Conservation (phyloP, 2,797 vertebrate species). For the Tenualosa ilisha region DNA sequence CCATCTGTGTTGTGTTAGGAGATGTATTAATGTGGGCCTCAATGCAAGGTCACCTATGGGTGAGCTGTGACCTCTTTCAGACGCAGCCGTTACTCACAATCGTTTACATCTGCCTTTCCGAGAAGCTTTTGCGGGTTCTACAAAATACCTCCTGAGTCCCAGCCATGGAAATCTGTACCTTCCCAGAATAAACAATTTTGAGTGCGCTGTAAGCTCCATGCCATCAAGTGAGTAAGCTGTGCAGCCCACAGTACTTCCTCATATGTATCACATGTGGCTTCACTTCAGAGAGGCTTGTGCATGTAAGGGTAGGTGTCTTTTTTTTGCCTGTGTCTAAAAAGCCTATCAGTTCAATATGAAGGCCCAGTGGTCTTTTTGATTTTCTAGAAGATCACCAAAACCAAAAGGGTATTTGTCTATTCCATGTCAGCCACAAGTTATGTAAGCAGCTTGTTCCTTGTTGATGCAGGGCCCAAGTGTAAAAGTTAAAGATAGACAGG, state of each 20-base stretch:
- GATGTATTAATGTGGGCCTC: background rate
- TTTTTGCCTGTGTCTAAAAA: background rate
- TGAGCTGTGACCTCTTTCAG: conserved; percentile 27
- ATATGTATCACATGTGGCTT: background rate
- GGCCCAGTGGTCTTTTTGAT: background rate
- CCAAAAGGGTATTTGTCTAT: background rate
- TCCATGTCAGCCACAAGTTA: background rate
- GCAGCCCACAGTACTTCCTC: background rate
- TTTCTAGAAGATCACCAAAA: conserved; percentile 7
- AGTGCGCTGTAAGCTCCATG: background rate
- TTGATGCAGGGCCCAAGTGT: background rate
- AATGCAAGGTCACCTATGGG: background rate
- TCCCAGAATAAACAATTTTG: background rate
- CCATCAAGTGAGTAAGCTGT: background rate
- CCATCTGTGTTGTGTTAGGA: conserved; percentile 55
- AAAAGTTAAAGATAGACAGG: background rate
- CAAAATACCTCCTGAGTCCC: background rate
- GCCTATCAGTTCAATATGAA: background rate
- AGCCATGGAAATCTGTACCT: background rate
- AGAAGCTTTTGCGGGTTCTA: background rate
- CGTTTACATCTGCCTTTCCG: conserved; percentile 32
- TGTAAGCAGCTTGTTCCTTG: background rate
- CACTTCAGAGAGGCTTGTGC: conserved; percentile 7
- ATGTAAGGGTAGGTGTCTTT: background rate
- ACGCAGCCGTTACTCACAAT: conserved; percentile 32